Conservation (phyloP, 2,888 invertebrate species). For the Brenthis daphne region DNA sequence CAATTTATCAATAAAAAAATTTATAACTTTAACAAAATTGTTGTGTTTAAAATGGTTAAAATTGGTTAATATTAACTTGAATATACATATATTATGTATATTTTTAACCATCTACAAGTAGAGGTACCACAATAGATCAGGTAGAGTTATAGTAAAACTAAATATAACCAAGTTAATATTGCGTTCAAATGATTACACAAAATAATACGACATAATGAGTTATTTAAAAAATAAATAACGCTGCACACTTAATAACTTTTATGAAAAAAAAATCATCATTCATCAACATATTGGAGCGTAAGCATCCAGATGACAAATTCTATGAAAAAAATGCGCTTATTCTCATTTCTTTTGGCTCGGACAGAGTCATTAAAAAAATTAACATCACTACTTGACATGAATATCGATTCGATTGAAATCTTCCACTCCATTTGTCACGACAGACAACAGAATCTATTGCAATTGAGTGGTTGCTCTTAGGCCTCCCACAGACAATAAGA, state of each 20-base stretch:
- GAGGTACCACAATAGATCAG: too few species aligned
- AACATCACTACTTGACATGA: constrained; percentile 18
- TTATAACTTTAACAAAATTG: too few species aligned
- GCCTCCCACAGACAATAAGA: neutral
- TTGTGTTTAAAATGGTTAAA: too few species aligned
- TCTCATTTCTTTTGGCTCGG: constrained; percentile 6
- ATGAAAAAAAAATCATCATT: neutral
- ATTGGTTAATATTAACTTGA: too few species aligned
- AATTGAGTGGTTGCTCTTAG: constrained; percentile 27
- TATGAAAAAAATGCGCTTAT: neutral
- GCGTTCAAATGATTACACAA: neutral
- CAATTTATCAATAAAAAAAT: too few species aligned
- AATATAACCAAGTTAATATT: too few species aligned
- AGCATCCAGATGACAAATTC: neutral
- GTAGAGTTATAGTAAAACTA: too few species aligned
- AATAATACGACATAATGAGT: neutral
- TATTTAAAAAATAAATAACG: too few species aligned
- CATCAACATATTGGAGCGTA: too few species aligned
- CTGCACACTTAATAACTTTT: too few species aligned
- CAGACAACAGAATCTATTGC: constrained; percentile 44
- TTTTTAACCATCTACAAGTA: too few species aligned
- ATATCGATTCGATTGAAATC: constrained; percentile 28
- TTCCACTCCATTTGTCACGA: constrained; percentile 49
- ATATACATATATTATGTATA: too few species aligned
- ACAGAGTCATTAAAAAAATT: constrained; percentile 21